These are phyloP conservation scores for Crossocerus cetratus DNA, from an alignment of 2,888 invertebrate genomes.

Conservation along the genomic window DNA sequence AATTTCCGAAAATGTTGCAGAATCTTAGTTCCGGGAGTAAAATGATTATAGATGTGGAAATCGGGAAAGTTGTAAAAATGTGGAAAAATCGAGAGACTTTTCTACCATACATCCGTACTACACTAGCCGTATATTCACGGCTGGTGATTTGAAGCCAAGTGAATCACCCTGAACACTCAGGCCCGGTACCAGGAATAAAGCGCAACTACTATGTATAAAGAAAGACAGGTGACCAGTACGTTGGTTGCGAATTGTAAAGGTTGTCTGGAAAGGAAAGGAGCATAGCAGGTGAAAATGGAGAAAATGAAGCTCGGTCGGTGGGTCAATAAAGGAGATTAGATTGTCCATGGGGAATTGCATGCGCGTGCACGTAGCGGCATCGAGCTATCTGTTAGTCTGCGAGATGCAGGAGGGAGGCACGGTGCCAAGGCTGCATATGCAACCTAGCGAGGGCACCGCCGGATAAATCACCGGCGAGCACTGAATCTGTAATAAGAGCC, in stretches of 20 bases:
- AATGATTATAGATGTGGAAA: too few relatives aligned
- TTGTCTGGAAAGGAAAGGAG: not conserved
- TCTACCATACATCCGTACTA: too few relatives aligned
- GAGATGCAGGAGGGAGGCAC: slow-evolving; percentile 23
- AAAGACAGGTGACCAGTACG: too few relatives aligned
- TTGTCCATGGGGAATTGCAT: slow-evolving; percentile 19
- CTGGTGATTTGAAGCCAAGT: too few relatives aligned
- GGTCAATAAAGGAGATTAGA: slow-evolving; percentile 48
- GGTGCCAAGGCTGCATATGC: slow-evolving; percentile 34
- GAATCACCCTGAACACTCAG: too few relatives aligned
- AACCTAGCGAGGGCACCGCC: not conserved
- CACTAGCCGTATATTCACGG: too few relatives aligned
- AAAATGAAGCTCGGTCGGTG: slow-evolving; percentile 6
- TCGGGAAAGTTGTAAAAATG: too few relatives aligned
- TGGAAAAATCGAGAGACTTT: too few relatives aligned
- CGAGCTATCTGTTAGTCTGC: slow-evolving; percentile 1
- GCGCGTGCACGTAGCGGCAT: slow-evolving; percentile 5
- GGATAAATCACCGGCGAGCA: slow-evolving; percentile 38
- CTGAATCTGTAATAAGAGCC: slow-evolving; percentile 40
- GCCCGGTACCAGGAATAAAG: too few relatives aligned
- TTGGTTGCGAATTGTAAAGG: not conserved
- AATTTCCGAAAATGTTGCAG: too few relatives aligned
- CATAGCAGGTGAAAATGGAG: slow-evolving; percentile 28
- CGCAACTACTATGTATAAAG: too few relatives aligned
- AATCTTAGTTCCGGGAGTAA: too few relatives aligned